Base-by-base conservation (phyloP, 1,140 invertebrate species). In the Asbolus verrucosus region DNA sequence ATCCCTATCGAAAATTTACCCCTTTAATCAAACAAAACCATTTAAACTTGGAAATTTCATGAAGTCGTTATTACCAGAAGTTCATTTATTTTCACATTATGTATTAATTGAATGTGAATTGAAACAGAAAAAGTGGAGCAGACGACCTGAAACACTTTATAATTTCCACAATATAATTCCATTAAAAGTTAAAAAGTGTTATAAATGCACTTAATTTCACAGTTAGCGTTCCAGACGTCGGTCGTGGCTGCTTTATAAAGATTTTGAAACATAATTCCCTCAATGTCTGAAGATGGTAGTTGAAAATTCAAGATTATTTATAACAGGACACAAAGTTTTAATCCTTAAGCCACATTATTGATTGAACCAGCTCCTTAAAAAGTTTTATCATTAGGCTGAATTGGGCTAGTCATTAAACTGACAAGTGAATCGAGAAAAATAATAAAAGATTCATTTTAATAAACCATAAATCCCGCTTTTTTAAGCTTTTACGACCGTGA, bases 121-220 rank as follows among this genome's bases (percentile, higher is more conserved):
- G 38, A 46, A 14, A 46, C 9, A 8, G 16, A 6, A 46, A 16
- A 46, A 38, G n/a, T 38, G 6, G 33, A 2, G 33, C 4, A 38
- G 11, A 30, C 4, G 27, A 39, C 38, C n/a, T n/a, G n/a, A n/a
- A n/a, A n/a, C n/a, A 27, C 3, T 27, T 8, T 8, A 27, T 27
- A 27, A 27, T 46, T 46, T 19, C 15, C 5, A 19, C 41, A 19
- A 46, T 18, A 46, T 46, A 46, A 18, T 18, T 46, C 41, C 41
- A 46, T 46, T 46, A 46, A 46, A 46, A 46, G 41, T 46, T 46
- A 19, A 46, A 46, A 46, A 14, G 41, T 18, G 41, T 46, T 46
- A 16, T 46, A 46, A 46, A 46, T 46, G 15, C 41, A 46, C 15
- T 46, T 46, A 46, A 46, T 46, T 46, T 46, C 41, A 46, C 41